These are phyloP conservation scores for Bombus confusus DNA, from an alignment of 1,140 invertebrate species.

Conservation along the genomic window DNA sequence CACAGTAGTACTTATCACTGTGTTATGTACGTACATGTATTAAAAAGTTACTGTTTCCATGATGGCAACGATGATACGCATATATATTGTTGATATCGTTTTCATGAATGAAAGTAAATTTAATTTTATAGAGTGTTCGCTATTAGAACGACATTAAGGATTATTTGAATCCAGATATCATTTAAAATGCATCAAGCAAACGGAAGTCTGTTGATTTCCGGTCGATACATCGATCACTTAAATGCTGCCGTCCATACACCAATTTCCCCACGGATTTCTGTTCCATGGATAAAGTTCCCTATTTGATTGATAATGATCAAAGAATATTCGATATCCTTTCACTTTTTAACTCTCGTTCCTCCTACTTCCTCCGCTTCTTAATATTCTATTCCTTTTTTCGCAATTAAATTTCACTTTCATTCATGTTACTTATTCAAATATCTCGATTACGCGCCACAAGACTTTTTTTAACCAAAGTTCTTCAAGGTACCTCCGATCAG, in stretches of 20 bases:
- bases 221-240: slow-evolving; percentile 4
- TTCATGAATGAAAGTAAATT: not conserved
- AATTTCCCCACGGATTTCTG: no score
- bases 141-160: not conserved
- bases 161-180: not conserved
- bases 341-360: not conserved
- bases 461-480: not conserved
- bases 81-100: not conserved
- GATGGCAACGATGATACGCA: not conserved
- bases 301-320: not conserved
- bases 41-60: not conserved
- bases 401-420: not conserved
- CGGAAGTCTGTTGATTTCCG: not conserved
- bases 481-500: no score
- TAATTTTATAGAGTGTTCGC: not conserved
- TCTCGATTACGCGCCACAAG: no score
- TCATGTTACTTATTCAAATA: not conserved
- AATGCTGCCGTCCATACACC: not conserved
- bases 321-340: not conserved
- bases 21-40: no score
- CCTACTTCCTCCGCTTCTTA: not conserved
- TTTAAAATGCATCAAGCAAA: not conserved
- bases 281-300: not conserved
- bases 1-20: not conserved
- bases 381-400: not conserved